These are phyloP conservation scores for Coelopa pilipes DNA, from an alignment of 2,888 invertebrate genomes.

Conservation along the genomic window DNA sequence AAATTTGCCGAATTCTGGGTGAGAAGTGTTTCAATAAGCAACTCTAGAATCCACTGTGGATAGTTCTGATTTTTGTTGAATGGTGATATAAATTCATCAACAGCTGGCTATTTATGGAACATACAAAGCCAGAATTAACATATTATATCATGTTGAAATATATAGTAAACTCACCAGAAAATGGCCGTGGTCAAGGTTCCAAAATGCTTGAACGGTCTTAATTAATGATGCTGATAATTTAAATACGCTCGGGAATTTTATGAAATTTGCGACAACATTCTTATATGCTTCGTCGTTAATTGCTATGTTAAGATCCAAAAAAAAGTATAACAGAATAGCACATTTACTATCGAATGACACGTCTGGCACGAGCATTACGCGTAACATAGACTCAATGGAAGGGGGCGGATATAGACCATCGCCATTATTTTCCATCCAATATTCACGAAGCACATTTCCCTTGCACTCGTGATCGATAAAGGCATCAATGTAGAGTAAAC, in stretches of 20 bases:
- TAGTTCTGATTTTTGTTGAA: constrained; percentile 52
- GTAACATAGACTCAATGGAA: constrained; percentile 80
- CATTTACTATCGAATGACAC: constrained; percentile 79
- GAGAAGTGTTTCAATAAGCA: constrained; percentile 59
- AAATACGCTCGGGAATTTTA: constrained; percentile 85
- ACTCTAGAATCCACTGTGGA: constrained; percentile 60
- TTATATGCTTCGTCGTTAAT: constrained; percentile 71
- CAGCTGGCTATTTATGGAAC: constrained; percentile 50
- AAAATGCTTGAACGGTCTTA: constrained; percentile 86
- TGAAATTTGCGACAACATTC: constrained; percentile 76
- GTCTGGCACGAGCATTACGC: constrained; percentile 78
- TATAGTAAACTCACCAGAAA: constrained; percentile 72
- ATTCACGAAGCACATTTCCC: constrained; percentile 68
- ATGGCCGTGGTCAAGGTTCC: constrained; percentile 89
- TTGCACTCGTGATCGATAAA: constrained; percentile 67
- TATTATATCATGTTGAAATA: background rate
- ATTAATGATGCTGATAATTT: constrained; percentile 78
- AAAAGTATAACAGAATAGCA: constrained; percentile 81
- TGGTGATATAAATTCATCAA: constrained; percentile 60
- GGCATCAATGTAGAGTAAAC: constrained; percentile 60
- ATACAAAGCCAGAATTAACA: background rate
- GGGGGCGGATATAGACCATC: constrained; percentile 84
- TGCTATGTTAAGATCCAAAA: constrained; percentile 82
- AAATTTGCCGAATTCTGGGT: constrained; percentile 51
- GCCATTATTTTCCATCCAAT: constrained; percentile 75